phyloP scores from a whole-genome alignment of 1,140 invertebrate genomes.

The Whitmania pigra region DNA sequence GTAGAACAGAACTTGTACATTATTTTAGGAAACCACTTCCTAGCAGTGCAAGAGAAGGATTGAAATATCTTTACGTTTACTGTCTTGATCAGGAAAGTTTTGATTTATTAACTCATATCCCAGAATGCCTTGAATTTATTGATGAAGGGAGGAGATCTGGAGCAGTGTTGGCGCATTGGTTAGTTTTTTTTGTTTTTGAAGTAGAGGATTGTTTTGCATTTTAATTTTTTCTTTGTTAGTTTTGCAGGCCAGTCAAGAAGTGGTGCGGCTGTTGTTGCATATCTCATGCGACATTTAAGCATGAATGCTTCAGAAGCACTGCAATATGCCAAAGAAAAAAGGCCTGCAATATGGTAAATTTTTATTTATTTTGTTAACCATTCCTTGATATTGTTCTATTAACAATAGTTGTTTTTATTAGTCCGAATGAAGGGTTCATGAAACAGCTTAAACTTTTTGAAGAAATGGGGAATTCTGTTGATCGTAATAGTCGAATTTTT shows the following conservation, averaged over 20 bases:
- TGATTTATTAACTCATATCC: constrained; percentile 30
- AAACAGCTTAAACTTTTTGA: constrained; percentile 33
- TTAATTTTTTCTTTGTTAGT: constrained; percentile 22
- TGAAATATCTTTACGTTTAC: constrained; percentile 30
- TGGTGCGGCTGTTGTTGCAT: constrained; percentile 34
- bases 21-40: constrained; percentile 26
- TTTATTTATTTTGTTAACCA: background rate
- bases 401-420: constrained; percentile 23
- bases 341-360: constrained; percentile 23
- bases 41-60: constrained; percentile 23
- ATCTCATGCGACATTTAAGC: constrained; percentile 31
- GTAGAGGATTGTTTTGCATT: background rate
- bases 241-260: constrained; percentile 34
- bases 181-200: constrained; percentile 16
- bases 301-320: constrained; percentile 28
- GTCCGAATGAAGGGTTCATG: constrained; percentile 32
- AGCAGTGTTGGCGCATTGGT: constrained; percentile 35
- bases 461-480: constrained; percentile 30
- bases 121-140: constrained; percentile 32
- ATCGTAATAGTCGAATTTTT: constrained; percentile 27
- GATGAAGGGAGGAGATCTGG: constrained; percentile 30
- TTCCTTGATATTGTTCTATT: background rate
- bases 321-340: constrained; percentile 26
- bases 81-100: constrained; percentile 30
- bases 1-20: background rate